These are phyloP conservation scores for Nilaparvata lugens DNA, from an alignment of 1,140 invertebrate species.

Conservation along the genomic window DNA sequence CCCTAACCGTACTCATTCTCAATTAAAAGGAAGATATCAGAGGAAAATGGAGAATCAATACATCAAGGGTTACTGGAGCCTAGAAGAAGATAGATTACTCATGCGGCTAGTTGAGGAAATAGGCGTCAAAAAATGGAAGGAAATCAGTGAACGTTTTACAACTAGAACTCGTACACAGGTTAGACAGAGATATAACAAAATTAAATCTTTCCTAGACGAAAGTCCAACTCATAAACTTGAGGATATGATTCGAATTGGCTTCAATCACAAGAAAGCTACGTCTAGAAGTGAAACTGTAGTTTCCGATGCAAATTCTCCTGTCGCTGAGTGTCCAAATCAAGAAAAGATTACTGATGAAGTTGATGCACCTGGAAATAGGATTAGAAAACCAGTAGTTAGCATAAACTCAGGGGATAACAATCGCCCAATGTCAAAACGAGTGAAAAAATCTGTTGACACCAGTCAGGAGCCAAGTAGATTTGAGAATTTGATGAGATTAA, in stretches of 20 bases:
- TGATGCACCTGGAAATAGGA: not conserved
- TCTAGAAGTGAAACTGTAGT: not conserved
- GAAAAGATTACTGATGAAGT: not conserved
- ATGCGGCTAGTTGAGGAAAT: conserved; percentile 3
- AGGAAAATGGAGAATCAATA: not conserved
- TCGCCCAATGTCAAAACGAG: too few relatives aligned
- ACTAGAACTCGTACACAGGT: conserved; percentile 9
- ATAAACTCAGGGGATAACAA: too few relatives aligned
- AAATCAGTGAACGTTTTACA: conserved; percentile 7
- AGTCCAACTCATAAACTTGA: not conserved
- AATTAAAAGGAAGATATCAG: not conserved
- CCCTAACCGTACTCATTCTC: not conserved
- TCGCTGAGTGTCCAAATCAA: not conserved
- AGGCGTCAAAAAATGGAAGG: conserved; percentile 10
- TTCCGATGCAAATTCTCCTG: not conserved
- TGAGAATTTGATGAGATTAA: too few relatives aligned
- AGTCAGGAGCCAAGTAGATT: too few relatives aligned
- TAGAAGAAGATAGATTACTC: conserved; percentile 8
- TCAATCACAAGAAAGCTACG: not conserved
- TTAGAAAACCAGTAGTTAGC: not conserved
- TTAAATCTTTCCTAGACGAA: not conserved
- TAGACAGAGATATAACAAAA: conserved; percentile 4
- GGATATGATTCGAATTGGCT: not conserved
- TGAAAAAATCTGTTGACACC: too few relatives aligned
- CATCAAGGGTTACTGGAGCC: not conserved